Conservation (phyloP, 1,140 invertebrate genomes). For the Drusus annulatus region DNA sequence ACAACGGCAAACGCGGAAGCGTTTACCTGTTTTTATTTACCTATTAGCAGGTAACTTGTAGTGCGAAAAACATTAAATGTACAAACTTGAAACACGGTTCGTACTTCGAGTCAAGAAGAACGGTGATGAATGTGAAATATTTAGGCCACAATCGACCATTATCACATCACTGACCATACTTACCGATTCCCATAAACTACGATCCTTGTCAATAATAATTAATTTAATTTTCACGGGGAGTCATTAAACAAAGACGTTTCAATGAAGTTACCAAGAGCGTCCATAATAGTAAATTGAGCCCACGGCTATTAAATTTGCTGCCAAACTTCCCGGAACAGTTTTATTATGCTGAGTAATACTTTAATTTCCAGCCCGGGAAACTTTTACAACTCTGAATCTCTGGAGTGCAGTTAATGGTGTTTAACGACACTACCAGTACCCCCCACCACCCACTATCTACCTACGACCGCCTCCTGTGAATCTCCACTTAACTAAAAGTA, state of each 20-base stretch:
- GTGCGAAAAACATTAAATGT: too few species aligned
- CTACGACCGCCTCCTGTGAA: too few species aligned
- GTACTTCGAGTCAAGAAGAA: too few species aligned
- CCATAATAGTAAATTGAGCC: slow-evolving; percentile 54
- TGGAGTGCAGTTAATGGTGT: slow-evolving; percentile 47
- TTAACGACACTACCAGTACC: slow-evolving; percentile 28
- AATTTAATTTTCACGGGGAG: slow-evolving; percentile 26
- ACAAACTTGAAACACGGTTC: too few species aligned
- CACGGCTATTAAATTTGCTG: slow-evolving; percentile 48
- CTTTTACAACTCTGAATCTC: slow-evolving; percentile 49
- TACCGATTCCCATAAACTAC: not conserved
- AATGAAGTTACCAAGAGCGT: slow-evolving; percentile 40
- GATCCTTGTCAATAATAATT: slow-evolving; percentile 5
- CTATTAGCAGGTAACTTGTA: too few species aligned
- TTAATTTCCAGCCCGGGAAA: slow-evolving; percentile 36
- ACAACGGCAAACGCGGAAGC: too few species aligned
- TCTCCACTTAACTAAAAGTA: not conserved
- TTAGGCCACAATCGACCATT: not conserved
- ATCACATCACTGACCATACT: slow-evolving; percentile 5
- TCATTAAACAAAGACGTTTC: slow-evolving; percentile 37
- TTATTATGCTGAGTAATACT: slow-evolving; percentile 52
- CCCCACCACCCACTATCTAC: not conserved
- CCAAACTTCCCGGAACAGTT: slow-evolving; percentile 50
- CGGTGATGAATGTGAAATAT: too few species aligned
- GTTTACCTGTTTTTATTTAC: too few species aligned